Base-by-base conservation (phyloP, 2,113 vertebrate species). In the Athene noctua region DNA sequence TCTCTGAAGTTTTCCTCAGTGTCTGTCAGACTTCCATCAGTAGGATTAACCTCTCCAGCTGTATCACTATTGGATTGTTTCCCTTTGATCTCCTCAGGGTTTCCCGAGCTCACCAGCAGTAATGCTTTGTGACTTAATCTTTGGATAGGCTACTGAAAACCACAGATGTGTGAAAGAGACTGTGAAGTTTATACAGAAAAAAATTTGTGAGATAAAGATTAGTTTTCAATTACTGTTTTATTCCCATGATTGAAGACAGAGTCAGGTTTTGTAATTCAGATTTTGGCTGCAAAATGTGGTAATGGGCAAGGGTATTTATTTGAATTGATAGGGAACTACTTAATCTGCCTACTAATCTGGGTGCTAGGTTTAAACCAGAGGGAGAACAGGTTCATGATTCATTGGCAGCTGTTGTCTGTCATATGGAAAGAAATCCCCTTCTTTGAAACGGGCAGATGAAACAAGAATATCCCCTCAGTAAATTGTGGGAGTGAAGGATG, bases 161-260 rank as follows among this genome's bases (percentile, higher is more conserved):
- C 25, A 71, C 26, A 47, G 30, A 30, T 38, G 14, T 11, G 7
- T 77, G 36, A 47, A 73, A 93, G 13, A 52, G 32, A 27, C 8
- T 49, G 8, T 30, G 8, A 88, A 74, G 15, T 73, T 57, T 74
- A 74, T 54, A 36, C 6, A 52, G 27, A 62, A 21, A 29, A 51
- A n/a, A 3, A 71, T 81, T 16, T 17, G 20, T 81, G 49, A 95
- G n/a, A 23, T 5, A n/a, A 52, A 80, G 61, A 85, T 58, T 80
- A 63, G 19, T 91, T 92, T 93, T 80, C 62, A 63, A 81, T 96
- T 94, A 84, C 40, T 92, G 29, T 42, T 97, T 97, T 95, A 95
- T 97, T 97, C 44, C 25, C 15, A 68, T 52, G 46, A 96, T 86
- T 97, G 59, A 95, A 91, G 47, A 91, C 57, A 88, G 11, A 38